Evolutionary conservation across 2,797 vertebrate species (phyloP), one percentile per base, ranked within the genome.

Genomic region (Bucorvus abyssinicus): DNA sequence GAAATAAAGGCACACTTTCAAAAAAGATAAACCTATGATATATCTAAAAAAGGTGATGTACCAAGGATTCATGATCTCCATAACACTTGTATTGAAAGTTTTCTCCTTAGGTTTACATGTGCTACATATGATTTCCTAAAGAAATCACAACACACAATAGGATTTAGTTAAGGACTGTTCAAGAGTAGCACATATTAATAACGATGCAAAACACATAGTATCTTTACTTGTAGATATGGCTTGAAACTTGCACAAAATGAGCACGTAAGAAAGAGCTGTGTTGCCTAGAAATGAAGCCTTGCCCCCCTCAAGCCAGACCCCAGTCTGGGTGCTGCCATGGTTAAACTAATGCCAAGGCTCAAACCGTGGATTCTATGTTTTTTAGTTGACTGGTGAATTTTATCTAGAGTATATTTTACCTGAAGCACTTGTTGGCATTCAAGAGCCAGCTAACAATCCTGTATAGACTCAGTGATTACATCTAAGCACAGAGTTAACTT

Each of bases 211-310:
- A 60, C 16, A 68, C n/a, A 53, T 9, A 7, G 2, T 23, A 45
- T 27, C 18, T 71, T 65, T 32, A 47, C 50, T 63, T 57, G 56
- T 0, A 16, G 17, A 20, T 71, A 65, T 67, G 38, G 14, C 70
- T 56, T 52, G 7, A 29, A 88, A 76, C n/a, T 52, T 67, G n/a
- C 21, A 56, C 12, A 14, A 17, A 61, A 17, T 4, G 9, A 80
- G 20, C 40, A 60, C n/a, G 19, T 2, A 3, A 29, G 24, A 32
- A 70, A 15, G 15, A 70, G 52, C 18, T 44, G n/a, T 0, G 0
- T 0, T 44, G 36, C n/a, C 36, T 34, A 59, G 61, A 84, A 90
- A 59, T 9, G 6, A 61, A 65, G 36, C 16, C 30, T 71, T 26
- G 9, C 6, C 15, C 38, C 18, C 8, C 14, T 17, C 10, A n/a